These are phyloP conservation scores for Uropsilus gracilis DNA, from an alignment of 2,113 vertebrate species.

Conservation along the genomic window DNA sequence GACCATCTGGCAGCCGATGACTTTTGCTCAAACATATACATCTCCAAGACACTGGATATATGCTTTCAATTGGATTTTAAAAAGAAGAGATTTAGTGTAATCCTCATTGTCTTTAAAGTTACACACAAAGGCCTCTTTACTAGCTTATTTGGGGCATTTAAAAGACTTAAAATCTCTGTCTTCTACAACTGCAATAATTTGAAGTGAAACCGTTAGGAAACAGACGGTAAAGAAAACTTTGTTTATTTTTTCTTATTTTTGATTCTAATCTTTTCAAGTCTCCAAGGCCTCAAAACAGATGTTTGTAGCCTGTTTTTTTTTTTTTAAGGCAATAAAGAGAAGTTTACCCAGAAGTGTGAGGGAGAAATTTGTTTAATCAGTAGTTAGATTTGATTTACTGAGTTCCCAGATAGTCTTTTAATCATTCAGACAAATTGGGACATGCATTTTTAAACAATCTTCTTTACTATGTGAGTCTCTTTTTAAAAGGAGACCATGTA, in stretches of 20 bases:
- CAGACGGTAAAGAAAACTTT: constrained; percentile 60
- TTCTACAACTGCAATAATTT: not conserved
- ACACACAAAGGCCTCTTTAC: not conserved
- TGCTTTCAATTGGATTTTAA: not conserved
- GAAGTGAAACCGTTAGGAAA: constrained; percentile 43
- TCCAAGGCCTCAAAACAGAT: constrained; percentile 66
- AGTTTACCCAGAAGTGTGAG: constrained; percentile 19
- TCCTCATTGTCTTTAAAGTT: not conserved
- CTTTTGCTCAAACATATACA: not conserved
- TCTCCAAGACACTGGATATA: not conserved
- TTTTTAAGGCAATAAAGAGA: constrained; percentile 47
- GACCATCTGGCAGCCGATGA: not conserved
- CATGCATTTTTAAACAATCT: constrained; percentile 36
- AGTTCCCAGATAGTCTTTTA: constrained; percentile 27
- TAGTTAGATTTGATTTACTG: not conserved
- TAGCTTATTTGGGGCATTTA: constrained; percentile 34
- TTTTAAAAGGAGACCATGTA: not conserved
- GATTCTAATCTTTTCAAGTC: constrained; percentile 67
- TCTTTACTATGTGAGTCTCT: not conserved
- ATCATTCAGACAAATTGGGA: not conserved
- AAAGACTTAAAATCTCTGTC: constrained; percentile 31
- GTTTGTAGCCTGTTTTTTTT: constrained; percentile 38
- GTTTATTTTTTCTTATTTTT: constrained; percentile 71
- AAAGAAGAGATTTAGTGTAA: not conserved
- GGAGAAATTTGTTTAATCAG: constrained; percentile 41